These are phyloP conservation scores for Tortricodes alternella DNA, from an alignment of 2,888 invertebrate species.

Conservation along the genomic window DNA sequence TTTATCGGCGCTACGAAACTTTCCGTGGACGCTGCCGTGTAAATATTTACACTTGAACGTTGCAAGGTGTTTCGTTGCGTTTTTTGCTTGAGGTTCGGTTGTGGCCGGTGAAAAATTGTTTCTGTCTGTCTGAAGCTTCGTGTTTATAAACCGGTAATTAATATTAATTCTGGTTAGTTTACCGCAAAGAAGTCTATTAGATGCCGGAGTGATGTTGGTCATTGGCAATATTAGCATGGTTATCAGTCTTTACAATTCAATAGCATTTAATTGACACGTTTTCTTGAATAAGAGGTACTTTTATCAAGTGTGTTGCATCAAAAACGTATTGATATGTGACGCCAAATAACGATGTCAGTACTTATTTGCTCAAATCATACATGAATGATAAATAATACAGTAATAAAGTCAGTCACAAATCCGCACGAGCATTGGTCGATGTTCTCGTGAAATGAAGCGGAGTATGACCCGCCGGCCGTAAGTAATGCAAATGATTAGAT, in stretches of 20 bases:
- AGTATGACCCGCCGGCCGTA: conserved; percentile 69
- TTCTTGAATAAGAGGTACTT: too few relatives aligned
- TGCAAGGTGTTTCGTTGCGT: conserved; percentile 57
- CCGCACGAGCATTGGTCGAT: conserved; percentile 55
- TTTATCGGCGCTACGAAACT: conserved; percentile 67
- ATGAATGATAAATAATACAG: neutral
- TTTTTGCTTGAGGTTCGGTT: conserved; percentile 63
- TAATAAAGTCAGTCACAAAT: conserved; percentile 1
- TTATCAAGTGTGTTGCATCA: too few relatives aligned
- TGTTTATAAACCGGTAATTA: conserved; percentile 42
- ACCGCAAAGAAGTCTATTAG: neutral
- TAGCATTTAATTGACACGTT: too few relatives aligned
- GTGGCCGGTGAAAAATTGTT: conserved; percentile 61
- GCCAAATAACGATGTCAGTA: too few relatives aligned
- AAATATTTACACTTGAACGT: conserved; percentile 73
- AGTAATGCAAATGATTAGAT: conserved; percentile 79
- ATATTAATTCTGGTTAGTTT: neutral
- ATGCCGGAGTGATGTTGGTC: too few relatives aligned
- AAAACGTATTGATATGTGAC: too few relatives aligned
- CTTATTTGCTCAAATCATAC: too few relatives aligned
- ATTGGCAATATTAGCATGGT: too few relatives aligned
- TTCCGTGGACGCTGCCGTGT: conserved; percentile 63
- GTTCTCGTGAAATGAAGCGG: conserved; percentile 74
- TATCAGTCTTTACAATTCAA: too few relatives aligned
- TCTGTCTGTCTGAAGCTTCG: conserved; percentile 50